A percentile compares a stretch with the other conserved stretches of the same genome.
Conservation (phyloP, 2,888 invertebrate genomes). For the Mechanitis mazaeus region DNA sequence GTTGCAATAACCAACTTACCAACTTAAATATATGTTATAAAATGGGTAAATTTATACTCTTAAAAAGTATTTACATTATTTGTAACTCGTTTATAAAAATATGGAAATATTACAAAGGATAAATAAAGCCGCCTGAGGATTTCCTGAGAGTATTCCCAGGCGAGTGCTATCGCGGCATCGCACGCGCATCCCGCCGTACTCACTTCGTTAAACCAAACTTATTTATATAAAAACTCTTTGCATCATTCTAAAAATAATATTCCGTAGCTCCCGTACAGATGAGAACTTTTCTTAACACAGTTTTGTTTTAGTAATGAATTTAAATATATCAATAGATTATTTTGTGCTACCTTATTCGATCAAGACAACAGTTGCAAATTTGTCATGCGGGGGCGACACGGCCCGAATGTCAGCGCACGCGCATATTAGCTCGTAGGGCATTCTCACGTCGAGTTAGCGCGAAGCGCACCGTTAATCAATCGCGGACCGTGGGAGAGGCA, state of each 20-base stretch:
- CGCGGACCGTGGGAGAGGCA: conserved; percentile 54
- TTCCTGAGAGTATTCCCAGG: conserved; percentile 6
- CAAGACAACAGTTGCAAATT: conserved; percentile 39
- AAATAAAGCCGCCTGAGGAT: conserved; percentile 4
- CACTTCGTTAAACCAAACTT: conserved; percentile 6
- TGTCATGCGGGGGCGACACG: conserved; percentile 50
- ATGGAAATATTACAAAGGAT: conserved; percentile 6
- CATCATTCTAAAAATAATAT: background rate
- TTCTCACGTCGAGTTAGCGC: conserved; percentile 53
- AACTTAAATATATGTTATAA: too few species aligned
- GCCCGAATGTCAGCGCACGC: conserved; percentile 40
- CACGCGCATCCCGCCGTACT: conserved; percentile 6
- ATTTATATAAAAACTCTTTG: conserved; percentile 5
- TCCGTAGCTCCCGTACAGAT: background rate
- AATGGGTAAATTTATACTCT: too few species aligned
- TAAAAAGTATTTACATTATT: too few species aligned
- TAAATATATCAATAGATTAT: too few species aligned
- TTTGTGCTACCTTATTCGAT: conserved; percentile 3
- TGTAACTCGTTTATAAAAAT: background rate
- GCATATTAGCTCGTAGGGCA: conserved; percentile 44
- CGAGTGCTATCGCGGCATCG: conserved; percentile 6
- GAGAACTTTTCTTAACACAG: too few species aligned
- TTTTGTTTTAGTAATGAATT: too few species aligned
- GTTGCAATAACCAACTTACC: too few species aligned
- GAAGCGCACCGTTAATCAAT: conserved; percentile 61